Percentiles rank a stretch among this genome's conserved stretches.
Conservation (phyloP, 2,888 invertebrate genomes). For the Eupithecia pulchellata region DNA sequence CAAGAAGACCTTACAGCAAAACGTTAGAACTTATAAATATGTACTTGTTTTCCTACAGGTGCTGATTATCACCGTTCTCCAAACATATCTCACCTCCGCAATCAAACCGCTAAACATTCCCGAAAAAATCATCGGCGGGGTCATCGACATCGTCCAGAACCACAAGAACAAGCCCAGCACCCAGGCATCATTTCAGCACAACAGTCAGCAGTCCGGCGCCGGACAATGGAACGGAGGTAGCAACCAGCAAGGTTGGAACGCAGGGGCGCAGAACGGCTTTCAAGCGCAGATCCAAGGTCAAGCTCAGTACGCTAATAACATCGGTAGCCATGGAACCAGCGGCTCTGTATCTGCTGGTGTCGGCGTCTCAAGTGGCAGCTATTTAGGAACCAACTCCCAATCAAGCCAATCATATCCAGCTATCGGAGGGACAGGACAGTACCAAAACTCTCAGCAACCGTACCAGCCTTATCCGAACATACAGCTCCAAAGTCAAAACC, state of each 20-base stretch:
- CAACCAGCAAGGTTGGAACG: constrained; percentile 19
- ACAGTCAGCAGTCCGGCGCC: constrained; percentile 40
- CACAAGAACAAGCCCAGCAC: constrained; percentile 73
- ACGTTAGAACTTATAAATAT: background rate
- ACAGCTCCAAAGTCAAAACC: constrained; percentile 42
- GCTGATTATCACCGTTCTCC: constrained; percentile 47
- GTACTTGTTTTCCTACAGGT: constrained; percentile 50
- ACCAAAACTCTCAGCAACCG: constrained; percentile 34
- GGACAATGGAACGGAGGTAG: constrained; percentile 47
- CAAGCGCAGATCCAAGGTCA: constrained; percentile 45
- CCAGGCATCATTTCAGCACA: constrained; percentile 51
- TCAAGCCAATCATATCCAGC: constrained; percentile 18
- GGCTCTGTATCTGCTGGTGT: constrained; percentile 27
- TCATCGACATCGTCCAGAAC: constrained; percentile 76
- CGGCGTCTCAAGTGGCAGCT: constrained; percentile 22
- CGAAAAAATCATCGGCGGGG: constrained; percentile 77
- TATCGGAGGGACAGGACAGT: constrained; percentile 19
- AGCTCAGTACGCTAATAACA: constrained; percentile 29
- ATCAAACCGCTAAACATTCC: constrained; percentile 67
- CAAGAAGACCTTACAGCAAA: background rate
- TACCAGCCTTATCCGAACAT: constrained; percentile 44
- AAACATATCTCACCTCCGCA: constrained; percentile 43
- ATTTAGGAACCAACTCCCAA: constrained; percentile 19
- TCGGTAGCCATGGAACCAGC: constrained; percentile 37
- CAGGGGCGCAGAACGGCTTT: constrained; percentile 23